Conservation (phyloP, 2,888 invertebrate genomes). For the Tachina grossa region DNA sequence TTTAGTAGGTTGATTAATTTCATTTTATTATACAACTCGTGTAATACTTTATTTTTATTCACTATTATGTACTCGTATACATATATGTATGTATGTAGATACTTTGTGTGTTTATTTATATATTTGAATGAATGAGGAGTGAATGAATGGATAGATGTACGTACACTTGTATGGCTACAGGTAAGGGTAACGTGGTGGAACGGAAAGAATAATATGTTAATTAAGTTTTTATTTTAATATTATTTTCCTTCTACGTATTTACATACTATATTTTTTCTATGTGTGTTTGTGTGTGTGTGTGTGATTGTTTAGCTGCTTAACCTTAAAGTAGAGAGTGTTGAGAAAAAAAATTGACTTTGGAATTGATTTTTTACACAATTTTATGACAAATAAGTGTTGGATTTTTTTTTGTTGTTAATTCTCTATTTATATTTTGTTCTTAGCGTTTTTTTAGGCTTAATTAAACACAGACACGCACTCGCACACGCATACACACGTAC, state of each 20-base stretch:
- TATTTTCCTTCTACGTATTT: conserved; percentile 1
- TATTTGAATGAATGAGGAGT: conserved; percentile 9
- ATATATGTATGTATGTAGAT: no score
- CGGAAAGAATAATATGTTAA: conserved; percentile 43
- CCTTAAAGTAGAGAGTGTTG: conserved; percentile 60
- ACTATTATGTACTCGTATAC: neutral
- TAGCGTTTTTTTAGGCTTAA: conserved; percentile 2
- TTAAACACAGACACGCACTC: conserved; percentile 1
- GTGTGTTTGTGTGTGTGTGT: conserved; percentile 29
- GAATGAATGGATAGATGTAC: neutral
- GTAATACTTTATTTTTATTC: neutral
- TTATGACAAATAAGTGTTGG: conserved; percentile 60
- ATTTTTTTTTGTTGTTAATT: conserved; percentile 15
- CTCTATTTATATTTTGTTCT: neutral
- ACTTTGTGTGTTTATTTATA: conserved; percentile 1
- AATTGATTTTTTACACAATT: conserved; percentile 62
- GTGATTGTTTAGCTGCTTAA: conserved; percentile 59
- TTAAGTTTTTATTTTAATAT: conserved; percentile 42
- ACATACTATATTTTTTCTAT: neutral
- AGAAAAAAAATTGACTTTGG: conserved; percentile 65
- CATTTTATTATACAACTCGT: neutral
- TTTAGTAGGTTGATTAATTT: conserved; percentile 1
- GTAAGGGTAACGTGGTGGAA: conserved; percentile 21
- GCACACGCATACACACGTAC: conserved; percentile 31
- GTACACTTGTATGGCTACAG: neutral